Percentiles rank a stretch among this genome's conserved stretches.
Conservation (phyloP, 2,888 invertebrate genomes). For the Sinotaia quadrata region DNA sequence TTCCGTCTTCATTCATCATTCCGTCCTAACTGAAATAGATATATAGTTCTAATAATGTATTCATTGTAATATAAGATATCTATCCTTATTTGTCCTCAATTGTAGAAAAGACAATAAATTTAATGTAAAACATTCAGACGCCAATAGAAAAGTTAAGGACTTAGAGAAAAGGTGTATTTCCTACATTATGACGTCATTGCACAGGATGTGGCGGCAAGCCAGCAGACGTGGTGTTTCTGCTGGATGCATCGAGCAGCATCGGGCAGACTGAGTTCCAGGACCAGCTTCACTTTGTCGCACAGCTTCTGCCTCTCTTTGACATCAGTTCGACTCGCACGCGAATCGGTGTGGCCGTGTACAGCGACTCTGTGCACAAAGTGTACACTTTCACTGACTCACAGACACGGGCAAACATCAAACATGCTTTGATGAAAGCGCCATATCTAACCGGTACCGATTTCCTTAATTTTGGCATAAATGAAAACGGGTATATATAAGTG, state of each 20-base stretch:
- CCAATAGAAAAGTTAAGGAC: too few species aligned
- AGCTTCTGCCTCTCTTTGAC: constrained; percentile 39
- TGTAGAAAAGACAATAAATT: too few species aligned
- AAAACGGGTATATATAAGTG: background rate
- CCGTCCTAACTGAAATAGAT: too few species aligned
- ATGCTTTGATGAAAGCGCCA: constrained; percentile 20
- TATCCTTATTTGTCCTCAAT: too few species aligned
- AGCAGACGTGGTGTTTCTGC: constrained; percentile 37
- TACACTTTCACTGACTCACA: constrained; percentile 30
- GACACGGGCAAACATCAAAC: constrained; percentile 16
- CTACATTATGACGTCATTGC: background rate
- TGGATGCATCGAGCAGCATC: constrained; percentile 41
- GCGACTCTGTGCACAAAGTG: constrained; percentile 31
- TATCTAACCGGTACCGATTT: constrained; percentile 29
- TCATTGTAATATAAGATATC: too few species aligned
- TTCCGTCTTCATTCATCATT: too few species aligned
- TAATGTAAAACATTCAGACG: too few species aligned
- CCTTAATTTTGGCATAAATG: background rate
- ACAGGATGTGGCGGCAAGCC: constrained; percentile 32
- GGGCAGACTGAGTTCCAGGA: constrained; percentile 26
- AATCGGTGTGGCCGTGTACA: constrained; percentile 40
- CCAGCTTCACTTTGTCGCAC: constrained; percentile 33
- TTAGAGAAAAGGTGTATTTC: too few species aligned
- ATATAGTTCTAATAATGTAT: too few species aligned
- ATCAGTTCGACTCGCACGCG: constrained; percentile 32